Percentiles rank a stretch among this genome's conserved stretches.
Evolutionary conservation across 2,888 invertebrate genomes (phyloP).

Genomic region (Spodoptera exigua): DNA sequence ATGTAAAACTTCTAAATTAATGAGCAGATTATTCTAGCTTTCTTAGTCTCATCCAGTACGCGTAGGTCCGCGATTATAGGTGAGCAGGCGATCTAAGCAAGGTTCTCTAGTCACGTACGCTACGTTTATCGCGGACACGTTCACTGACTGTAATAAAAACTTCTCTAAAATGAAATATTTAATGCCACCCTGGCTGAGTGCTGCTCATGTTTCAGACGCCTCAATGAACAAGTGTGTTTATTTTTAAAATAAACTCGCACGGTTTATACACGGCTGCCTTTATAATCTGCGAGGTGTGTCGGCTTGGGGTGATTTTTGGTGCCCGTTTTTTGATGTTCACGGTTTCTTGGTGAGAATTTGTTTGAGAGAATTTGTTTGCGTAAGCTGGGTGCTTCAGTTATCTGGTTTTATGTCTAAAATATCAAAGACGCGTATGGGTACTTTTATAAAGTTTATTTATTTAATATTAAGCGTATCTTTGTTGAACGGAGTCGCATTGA

Average conservation of each 20-base stretch:
- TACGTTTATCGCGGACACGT: conserved; percentile 87
- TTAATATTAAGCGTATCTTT: too few relatives aligned
- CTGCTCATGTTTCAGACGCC: conserved; percentile 69
- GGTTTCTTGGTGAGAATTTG: conserved; percentile 13
- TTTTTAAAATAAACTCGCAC: conserved; percentile 70
- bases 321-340: conserved; percentile 32
- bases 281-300: conserved; percentile 46
- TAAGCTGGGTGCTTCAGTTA: neutral
- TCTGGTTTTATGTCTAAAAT: too few relatives aligned
- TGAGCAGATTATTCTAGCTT: conserved; percentile 1
- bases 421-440: too few relatives aligned
- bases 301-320: conserved; percentile 33
- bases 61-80: conserved; percentile 62
- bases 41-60: conserved; percentile 52
- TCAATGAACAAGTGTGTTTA: conserved; percentile 76
- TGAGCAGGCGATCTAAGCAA: conserved; percentile 73
- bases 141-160: conserved; percentile 86
- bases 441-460: too few relatives aligned
- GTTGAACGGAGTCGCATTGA: too few relatives aligned
- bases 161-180: conserved; percentile 89
- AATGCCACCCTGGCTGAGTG: conserved; percentile 80
- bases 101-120: conserved; percentile 84
- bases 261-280: conserved; percentile 52
- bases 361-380: neutral
- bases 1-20: too few relatives aligned